Base-by-base conservation (phyloP, 2,888 invertebrate genomes). In the Catotricha subobsoleta region DNA sequence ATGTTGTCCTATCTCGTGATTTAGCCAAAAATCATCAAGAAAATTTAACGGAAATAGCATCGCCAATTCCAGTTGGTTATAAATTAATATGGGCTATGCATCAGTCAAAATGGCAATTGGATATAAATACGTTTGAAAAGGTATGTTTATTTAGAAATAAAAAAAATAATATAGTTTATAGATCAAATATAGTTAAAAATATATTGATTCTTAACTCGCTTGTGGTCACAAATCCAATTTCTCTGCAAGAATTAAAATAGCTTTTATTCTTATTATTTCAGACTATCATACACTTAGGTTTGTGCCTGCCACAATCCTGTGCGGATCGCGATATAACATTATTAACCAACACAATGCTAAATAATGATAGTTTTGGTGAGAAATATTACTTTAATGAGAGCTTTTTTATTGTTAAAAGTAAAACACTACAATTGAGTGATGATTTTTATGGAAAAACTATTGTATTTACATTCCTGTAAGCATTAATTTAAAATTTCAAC, bases 291-390 rank as follows among this genome's bases (percentile, higher is more conserved):
- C 46, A 47, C 35, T 38, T 48, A n/a, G 48, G 46, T 19, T 44
- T 48, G 13, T 48, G 48, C 42, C 41, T 48, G 25, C 48, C 48
- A n/a, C n/a, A 30, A 43, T 40, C 45, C 6, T 48, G 48, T 28
- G 39, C 30, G 10, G 37, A 39, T 16, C 28, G 23, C 1, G 48
- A 48, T 38, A 39, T 45, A n/a, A 41, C 30, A 15, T 35, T 19
- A 34, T 21, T 48, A 1, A 23, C 43, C 10, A 33, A 40, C 16
- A 31, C 36, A 3, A 39, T 47, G 23, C 25, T 48, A 27, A 37
- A 40, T 12, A 43, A 45, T 18, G 33, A 41, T 21, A 39, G 39
- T 5, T 46, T 45, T 39, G 36, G 38, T 2, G 41, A 41, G 18
- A 33, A 39, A n/a, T 44, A 43, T 21, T 41, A 45, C 30, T 28